Base-by-base conservation (phyloP, 2,888 invertebrate genomes). In the Monochamus alternatus region DNA sequence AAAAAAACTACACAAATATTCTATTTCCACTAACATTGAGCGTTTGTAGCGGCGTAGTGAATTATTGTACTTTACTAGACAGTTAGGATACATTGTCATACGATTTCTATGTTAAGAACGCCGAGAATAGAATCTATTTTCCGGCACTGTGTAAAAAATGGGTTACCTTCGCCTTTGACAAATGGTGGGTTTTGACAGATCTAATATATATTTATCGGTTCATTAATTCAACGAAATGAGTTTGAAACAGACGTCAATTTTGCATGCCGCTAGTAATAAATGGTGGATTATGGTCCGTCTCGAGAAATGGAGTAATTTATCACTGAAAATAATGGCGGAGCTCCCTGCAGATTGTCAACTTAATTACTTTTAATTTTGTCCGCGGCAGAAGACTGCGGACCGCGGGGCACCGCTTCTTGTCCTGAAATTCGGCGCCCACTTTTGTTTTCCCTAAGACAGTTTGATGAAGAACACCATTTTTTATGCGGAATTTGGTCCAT, bases 241-340 rank as follows among this genome's bases (percentile, higher is more conserved):
- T n/a, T 22, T n/a, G 55, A 14, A n/a, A 55, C 55, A 14, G 55
- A 55, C 55, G 55, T 55, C 55, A 55, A 55, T 55, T 55, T 55
- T 22, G 55, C 55, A 22, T n/a, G 55, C 55, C 7, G 55, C 55
- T 55, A 22, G 55, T 52, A 66, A 55, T 32, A 31, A 52, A 66
- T 55, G 66, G 52, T 55, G 51, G 52, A 66, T 55, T 44, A 68
- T 43, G 30, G 52, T 66, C 32, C 44, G 68, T 68, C 68, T 59
- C 43, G 30, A 14, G 44, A 55, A 68, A 68, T 59, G 43, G 30
- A 38, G 68, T 68, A 58, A 68, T 68, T 68, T 68, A 68, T 68
- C 68, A 68, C 44, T 7, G 68, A 68, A 68, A 52, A 44, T 68
- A 59, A 58, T 68, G 58, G 58, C 51, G 31, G 32, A 52, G 52